Evolutionary conservation across 2,797 vertebrate species (phyloP).

Genomic region (Aulostomus chinensis): DNA sequence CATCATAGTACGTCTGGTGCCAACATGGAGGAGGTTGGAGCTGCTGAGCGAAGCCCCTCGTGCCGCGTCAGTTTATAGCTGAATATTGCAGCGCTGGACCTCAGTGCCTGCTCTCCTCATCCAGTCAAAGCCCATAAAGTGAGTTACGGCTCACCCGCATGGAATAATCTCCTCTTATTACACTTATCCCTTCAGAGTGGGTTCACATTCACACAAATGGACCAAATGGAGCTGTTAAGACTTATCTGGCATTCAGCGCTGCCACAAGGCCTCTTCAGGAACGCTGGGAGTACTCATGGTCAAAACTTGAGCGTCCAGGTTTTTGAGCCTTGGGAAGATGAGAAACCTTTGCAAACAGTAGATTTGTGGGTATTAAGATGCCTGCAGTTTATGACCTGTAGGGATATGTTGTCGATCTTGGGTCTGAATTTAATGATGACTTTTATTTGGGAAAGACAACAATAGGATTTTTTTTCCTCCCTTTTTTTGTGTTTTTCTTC

Average conservation of each 20-base stretch:
- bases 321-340: neutral
- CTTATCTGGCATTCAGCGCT: conserved; percentile 35
- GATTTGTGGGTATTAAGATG: no score
- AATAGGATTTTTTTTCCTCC: no score
- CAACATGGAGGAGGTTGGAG: conserved; percentile 39
- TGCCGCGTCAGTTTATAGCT: conserved; percentile 62
- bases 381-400: no score
- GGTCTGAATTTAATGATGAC: no score
- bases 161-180: conserved; percentile 73
- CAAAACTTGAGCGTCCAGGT: neutral
- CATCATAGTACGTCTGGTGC: conserved; percentile 51
- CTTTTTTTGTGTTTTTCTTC: no score
- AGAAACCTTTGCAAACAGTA: no score
- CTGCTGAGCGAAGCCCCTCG: conserved; percentile 34
- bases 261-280: conserved; percentile 16
- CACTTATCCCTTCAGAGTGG: conserved; percentile 51
- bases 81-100: conserved; percentile 63
- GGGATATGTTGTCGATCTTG: no score
- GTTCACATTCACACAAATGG: conserved; percentile 57
- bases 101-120: conserved; percentile 60
- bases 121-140: conserved; percentile 65
- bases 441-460: no score
- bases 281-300: conserved; percentile 10
- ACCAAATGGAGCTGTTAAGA: conserved; percentile 44
- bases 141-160: conserved; percentile 58